Evolutionary conservation across 2,113 vertebrate genomes (phyloP).

Genomic region (Tragelaphus buxtoni): DNA sequence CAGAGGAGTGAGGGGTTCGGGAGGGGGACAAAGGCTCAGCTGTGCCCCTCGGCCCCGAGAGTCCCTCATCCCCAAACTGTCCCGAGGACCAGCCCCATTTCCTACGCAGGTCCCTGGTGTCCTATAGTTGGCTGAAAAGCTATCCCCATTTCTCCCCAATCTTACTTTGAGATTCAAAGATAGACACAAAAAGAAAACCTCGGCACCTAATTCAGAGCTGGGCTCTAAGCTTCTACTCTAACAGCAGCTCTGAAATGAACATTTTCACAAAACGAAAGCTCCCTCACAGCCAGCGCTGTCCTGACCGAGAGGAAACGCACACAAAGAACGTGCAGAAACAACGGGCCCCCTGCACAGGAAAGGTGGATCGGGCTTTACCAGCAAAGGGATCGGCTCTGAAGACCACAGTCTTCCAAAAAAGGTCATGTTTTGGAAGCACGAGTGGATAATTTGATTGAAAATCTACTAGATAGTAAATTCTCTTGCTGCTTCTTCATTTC

Average conservation of each 20-base stretch:
- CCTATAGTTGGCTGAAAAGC: background rate
- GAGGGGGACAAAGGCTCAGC: background rate
- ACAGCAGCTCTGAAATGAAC: background rate
- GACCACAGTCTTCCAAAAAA: background rate
- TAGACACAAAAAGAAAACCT: background rate
- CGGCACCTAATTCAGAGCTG: background rate
- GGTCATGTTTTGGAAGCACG: background rate
- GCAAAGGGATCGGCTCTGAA: background rate
- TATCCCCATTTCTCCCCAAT: no score
- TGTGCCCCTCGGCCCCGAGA: fast-evolving
- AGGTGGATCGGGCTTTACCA: fast-evolving
- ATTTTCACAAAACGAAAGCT: background rate
- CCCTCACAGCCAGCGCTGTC: background rate
- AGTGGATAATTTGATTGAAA: background rate
- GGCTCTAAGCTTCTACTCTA: background rate
- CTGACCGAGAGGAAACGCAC: background rate
- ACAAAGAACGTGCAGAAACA: fast-evolving
- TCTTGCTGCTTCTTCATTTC: background rate
- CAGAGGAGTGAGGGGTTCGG: background rate
- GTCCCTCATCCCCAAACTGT: background rate
- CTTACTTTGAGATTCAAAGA: background rate
- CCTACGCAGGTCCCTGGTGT: background rate
- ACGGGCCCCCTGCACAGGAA: fast-evolving
- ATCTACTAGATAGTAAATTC: background rate
- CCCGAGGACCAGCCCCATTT: background rate